Percentiles rank a stretch among this genome's conserved stretches.
Evolutionary conservation across 2,888 invertebrate genomes (phyloP).

Genomic region (Cheilosia vulpina): DNA sequence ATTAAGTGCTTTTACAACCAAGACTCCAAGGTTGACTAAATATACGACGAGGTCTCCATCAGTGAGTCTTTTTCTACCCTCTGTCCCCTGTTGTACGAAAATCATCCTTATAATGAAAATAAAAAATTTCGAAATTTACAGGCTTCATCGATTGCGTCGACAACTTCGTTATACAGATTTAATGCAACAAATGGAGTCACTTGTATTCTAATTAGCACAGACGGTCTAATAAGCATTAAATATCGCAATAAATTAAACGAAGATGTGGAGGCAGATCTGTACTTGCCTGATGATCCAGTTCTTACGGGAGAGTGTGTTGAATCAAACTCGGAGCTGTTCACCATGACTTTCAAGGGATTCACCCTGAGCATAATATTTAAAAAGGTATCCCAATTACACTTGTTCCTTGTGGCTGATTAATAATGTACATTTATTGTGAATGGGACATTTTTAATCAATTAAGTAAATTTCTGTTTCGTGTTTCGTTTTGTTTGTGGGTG

Average conservation of each 20-base stretch:
- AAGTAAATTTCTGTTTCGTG: too few relatives aligned
- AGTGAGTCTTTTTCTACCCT: conserved; percentile 77
- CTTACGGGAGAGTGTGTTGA: conserved; percentile 90
- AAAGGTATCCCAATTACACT: conserved; percentile 86
- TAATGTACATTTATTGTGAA: too few relatives aligned
- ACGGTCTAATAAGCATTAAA: conserved; percentile 89
- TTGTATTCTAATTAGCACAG: conserved; percentile 89
- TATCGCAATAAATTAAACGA: conserved; percentile 89
- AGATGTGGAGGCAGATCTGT: conserved; percentile 88
- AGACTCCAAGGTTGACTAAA: conserved; percentile 87
- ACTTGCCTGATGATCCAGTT: conserved; percentile 89
- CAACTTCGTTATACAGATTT: conserved; percentile 87
- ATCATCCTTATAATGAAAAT: background rate
- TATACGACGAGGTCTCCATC: conserved; percentile 85
- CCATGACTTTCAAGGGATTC: conserved; percentile 90
- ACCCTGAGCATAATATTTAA: conserved; percentile 90
- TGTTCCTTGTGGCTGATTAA: too few relatives aligned
- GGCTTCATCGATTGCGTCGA: conserved; percentile 82
- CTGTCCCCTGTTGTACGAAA: background rate
- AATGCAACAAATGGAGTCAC: conserved; percentile 89
- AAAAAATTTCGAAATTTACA: conserved; percentile 58
- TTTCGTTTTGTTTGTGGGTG: too few relatives aligned
- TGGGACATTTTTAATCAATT: too few relatives aligned
- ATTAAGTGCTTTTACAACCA: conserved; percentile 86
- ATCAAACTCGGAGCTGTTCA: conserved; percentile 89